Evolutionary conservation across 2,113 vertebrate genomes (phyloP), one percentile per base, ranked within the genome.

Genomic region (Globicephala melas): DNA sequence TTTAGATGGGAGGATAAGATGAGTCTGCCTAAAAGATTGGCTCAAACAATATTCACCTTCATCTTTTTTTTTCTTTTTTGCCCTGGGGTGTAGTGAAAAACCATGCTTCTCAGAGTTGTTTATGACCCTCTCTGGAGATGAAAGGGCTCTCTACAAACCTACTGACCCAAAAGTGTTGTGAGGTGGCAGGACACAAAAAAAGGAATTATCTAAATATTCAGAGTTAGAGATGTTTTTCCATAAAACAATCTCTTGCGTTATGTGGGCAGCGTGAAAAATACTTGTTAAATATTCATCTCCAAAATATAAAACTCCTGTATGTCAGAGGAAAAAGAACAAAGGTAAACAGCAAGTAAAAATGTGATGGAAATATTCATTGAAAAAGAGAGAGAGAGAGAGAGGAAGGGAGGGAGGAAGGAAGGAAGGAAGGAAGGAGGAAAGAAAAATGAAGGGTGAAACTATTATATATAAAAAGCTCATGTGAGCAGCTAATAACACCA

Each of bases 61-160:
- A 55, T 74, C 41, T 11, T 33, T 31, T 6, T 36, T 76, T 44
- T 36, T 63, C 36, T 18, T 15, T n/a, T 21, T 41, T 77, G 25
- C 47, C 25, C 60, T 38, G 4, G 82, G 41, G 21, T 81, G 3
- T 8, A 31, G 79, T 14, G 28, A 92, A 60, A 60, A 55, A 15
- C 11, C 44, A 2, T 2, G 41, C 62, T n/a, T 63, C 73, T 79
- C 23, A 2, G 71, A 47, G 53, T n/a, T 62, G 58, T 58, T 89
- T 76, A 21, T 65, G 87, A 62, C 17, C 36, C 55, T 83, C 15
- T 12, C 26, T 73, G 15, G 20, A 73, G 38, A 96, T 91, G 76
- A 94, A 97, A 97, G 44, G 58, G 4, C 44, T 84, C 55, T 11
- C 38, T 62, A 11, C 67, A 70, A 80, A 82, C 65, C 91, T 62